These are phyloP conservation scores for Arenaria interpres DNA, from an alignment of 2,113 vertebrate genomes.

Conservation along the genomic window DNA sequence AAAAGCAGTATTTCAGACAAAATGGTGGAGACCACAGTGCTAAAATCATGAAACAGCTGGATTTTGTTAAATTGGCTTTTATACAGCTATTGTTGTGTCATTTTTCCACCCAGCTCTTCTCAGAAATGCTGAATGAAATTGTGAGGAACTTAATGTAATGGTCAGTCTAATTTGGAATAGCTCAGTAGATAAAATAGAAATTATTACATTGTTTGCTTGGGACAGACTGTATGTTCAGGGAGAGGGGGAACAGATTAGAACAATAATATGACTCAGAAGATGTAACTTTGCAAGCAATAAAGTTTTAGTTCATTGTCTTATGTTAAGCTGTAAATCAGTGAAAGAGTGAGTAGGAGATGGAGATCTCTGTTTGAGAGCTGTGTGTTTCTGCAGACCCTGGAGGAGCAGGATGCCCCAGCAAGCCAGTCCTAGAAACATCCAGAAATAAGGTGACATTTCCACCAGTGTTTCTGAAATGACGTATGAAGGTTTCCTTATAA, in stretches of 20 bases:
- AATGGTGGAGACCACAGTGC: background rate
- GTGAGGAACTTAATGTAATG: background rate
- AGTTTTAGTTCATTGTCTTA: background rate
- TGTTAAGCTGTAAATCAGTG: background rate
- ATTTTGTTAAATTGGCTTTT: constrained; percentile 48
- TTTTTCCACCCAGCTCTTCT: constrained; percentile 26
- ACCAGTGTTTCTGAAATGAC: background rate
- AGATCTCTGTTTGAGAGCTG: background rate
- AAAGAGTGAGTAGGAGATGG: background rate
- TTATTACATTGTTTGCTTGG: background rate
- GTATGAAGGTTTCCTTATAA: background rate
- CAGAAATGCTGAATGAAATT: constrained; percentile 11
- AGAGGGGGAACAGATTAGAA: background rate
- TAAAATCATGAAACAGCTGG: constrained; percentile 34
- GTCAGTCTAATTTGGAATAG: background rate
- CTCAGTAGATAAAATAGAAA: background rate
- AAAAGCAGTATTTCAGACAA: background rate
- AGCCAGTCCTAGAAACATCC: background rate
- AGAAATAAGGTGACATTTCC: background rate
- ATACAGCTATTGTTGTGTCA: constrained; percentile 5
- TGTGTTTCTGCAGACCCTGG: background rate
- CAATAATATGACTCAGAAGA: background rate
- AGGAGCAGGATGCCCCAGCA: background rate
- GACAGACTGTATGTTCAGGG: background rate
- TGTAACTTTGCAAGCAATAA: background rate